Conservation (phyloP, 2,888 invertebrate species). For the Colostygia pectinataria region DNA sequence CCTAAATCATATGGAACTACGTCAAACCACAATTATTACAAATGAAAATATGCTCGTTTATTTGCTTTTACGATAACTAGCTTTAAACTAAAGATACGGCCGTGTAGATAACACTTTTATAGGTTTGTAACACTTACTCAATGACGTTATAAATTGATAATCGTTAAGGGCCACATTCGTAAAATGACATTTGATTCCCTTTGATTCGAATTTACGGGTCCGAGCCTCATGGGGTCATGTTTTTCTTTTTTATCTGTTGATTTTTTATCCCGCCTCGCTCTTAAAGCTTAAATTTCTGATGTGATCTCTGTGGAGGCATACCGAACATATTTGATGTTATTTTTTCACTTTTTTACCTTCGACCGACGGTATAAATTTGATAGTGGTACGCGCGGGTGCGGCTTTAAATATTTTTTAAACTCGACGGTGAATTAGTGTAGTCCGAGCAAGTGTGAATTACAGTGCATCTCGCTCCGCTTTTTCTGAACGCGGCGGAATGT, state of each 20-base stretch:
- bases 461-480: slow-evolving; percentile 2
- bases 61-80: slow-evolving; percentile 33
- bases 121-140: slow-evolving; percentile 41
- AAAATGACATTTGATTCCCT: slow-evolving; percentile 78
- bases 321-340: slow-evolving; percentile 79
- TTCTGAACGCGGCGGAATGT: slow-evolving; percentile 13
- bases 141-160: slow-evolving; percentile 54
- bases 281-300: slow-evolving; percentile 79
- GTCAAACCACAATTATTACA: slow-evolving; percentile 24
- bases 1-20: slow-evolving; percentile 17
- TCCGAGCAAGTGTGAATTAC: slow-evolving; percentile 59
- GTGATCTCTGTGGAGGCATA: slow-evolving; percentile 77
- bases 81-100: slow-evolving; percentile 28
- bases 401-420: slow-evolving; percentile 41
- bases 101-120: slow-evolving; percentile 45
- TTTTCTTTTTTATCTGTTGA: slow-evolving; percentile 48
- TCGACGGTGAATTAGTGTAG: slow-evolving; percentile 37
- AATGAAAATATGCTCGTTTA: slow-evolving; percentile 25
- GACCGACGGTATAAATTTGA: slow-evolving; percentile 66
- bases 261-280: slow-evolving; percentile 64
- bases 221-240: slow-evolving; percentile 60
- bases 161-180: slow-evolving; percentile 58
- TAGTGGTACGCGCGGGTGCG: slow-evolving; percentile 54
- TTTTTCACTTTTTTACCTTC: slow-evolving; percentile 60
- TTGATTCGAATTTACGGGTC: slow-evolving; percentile 79